Base-by-base conservation (phyloP, 2,797 vertebrate genomes). In the Meda fulgida region DNA sequence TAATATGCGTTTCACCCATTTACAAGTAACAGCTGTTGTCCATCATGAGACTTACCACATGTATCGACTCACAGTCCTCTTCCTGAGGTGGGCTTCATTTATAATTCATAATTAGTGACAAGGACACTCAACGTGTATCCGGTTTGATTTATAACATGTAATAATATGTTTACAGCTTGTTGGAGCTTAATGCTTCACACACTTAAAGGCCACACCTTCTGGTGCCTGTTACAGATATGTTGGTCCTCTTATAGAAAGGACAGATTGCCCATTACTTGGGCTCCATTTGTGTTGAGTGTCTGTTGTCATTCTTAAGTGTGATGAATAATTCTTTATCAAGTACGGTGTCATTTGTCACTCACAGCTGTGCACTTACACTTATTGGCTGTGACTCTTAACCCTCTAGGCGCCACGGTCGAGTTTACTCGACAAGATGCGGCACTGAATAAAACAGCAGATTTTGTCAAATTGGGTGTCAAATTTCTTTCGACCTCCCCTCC, bases 61-160 rank as follows among this genome's bases (percentile, higher is more conserved):
- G 71, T 92, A 95, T 94, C 87, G 93, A 95, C 94, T 92, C 91
- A 88, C 89, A 71, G 87, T 90, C 87, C 72, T 81, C 90, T 94
- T 95, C 93, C 93, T 94, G 93, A 89, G 85, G 89, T 90, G 86
- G 88, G 87, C 89, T 88, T 92, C 80, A 84, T 84, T 82, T 86
- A 81, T 87, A 91, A 89, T 95, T 89, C 93, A 95, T 95, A 94
- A 94, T 94, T 92, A 88, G 94, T 92, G 77, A 87, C 89, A 89
- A 89, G 90, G 88, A 90, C 86, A 90, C 83, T 81, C 65, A 81
- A 84, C 86, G 83, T 87, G 89, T 87, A 88, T 81, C 91, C 82
- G 82, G 84, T 87, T 91, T 86, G 21, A 88, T 92, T 90, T 91
- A 91, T 87, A 51, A 77, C 38, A 71, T 87, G 88, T 87, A 85